These are phyloP conservation scores for Emberiza fucata DNA, from an alignment of 2,113 vertebrate genomes.

Conservation along the genomic window DNA sequence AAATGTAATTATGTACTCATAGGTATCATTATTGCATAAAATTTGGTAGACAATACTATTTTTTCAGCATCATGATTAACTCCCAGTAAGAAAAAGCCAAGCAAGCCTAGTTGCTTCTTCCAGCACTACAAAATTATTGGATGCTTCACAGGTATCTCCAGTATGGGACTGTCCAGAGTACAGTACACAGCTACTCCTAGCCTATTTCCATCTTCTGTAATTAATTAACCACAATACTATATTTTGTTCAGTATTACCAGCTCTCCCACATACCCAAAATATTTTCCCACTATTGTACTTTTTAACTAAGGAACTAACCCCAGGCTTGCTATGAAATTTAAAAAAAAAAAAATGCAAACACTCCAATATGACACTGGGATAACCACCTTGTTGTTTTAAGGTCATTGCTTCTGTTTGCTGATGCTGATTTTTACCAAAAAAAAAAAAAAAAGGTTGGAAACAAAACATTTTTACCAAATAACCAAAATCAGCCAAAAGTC, in stretches of 20 bases:
- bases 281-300: not conserved
- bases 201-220: constrained; percentile 8
- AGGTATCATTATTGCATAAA: not conserved
- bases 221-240: not conserved
- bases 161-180: not conserved
- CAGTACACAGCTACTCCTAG: not conserved
- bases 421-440: not conserved
- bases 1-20: not conserved
- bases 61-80: not conserved
- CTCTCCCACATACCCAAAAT: not conserved
- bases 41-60: not conserved
- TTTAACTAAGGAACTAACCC: not conserved
- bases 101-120: not conserved
- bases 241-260: not conserved
- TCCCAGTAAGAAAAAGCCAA: not conserved
- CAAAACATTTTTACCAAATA: not conserved
- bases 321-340: not conserved
- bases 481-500: not conserved
- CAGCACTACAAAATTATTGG: not conserved
- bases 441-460: not conserved
- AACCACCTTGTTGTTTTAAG: not conserved
- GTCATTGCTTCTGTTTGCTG: not conserved
- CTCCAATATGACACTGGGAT: not conserved
- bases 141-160: not conserved
- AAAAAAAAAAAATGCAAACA: not conserved